Percentiles rank a stretch among this genome's conserved stretches.
phyloP scores from a whole-genome alignment of 2,113 vertebrate species.

The Nothobranchius kuhntae region DNA sequence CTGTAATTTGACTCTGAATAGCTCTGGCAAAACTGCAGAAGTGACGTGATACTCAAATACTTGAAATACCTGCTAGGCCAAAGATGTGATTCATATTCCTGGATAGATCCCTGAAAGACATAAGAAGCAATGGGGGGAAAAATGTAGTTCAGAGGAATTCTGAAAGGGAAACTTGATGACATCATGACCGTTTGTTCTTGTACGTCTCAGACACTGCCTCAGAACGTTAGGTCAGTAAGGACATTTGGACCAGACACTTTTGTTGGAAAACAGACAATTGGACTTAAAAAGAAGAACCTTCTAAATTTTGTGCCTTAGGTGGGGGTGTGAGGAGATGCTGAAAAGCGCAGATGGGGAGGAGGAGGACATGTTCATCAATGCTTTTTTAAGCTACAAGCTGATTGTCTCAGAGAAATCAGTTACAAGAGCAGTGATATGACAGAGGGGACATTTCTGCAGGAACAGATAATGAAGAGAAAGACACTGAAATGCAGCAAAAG shows the following conservation, averaged over 20 bases:
- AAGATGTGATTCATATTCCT: constrained; percentile 13
- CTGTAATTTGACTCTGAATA: constrained; percentile 35
- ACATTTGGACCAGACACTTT: too few species aligned
- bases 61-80: constrained; percentile 9
- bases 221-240: too few species aligned
- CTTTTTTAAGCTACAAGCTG: not conserved
- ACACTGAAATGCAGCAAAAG: too few species aligned
- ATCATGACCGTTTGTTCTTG: too few species aligned
- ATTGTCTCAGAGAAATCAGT: not conserved
- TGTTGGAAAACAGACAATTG: too few species aligned
- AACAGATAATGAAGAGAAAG: too few species aligned
- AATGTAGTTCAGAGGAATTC: not conserved
- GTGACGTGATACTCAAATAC: constrained; percentile 16
- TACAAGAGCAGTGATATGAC: too few species aligned
- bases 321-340: not conserved
- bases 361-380: not conserved
- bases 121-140: not conserved
- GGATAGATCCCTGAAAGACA: not conserved
- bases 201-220: too few species aligned
- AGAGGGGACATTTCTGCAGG: too few species aligned
- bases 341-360: not conserved
- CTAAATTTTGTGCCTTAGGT: too few species aligned
- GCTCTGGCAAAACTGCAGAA: not conserved
- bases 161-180: not conserved
- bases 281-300: too few species aligned